Base-by-base conservation (phyloP, 2,113 vertebrate species). In the Lamprotornis superbus region DNA sequence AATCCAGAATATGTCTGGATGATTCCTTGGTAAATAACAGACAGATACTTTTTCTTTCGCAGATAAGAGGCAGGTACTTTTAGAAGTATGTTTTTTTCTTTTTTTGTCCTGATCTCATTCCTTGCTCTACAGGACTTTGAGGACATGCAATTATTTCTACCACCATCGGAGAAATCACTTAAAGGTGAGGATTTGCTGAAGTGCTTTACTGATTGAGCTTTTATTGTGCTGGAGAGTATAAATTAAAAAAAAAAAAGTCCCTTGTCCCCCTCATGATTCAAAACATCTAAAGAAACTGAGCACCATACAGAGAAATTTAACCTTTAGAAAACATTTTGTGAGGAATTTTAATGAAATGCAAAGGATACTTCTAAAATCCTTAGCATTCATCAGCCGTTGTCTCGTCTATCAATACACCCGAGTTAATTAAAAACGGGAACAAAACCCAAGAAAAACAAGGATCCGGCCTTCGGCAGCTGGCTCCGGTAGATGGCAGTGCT, bases 401-500 rank as follows among this genome's bases (percentile, higher is more conserved):
- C 24, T 65, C 24, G 1, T 27, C 49, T 74, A 12, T 63, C 37
- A 49, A 71, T 81, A 91, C 64, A 47, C 9, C 4, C 3, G 15
- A 44, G n/a, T 69, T 57, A 61, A 81, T 78, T 30, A 50, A 5
- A 11, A 35, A 30, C 3, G 9, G 67, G 55, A 67, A 16, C 27
- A 10, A 53, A 53, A 16, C 19, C 47, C 39, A 7, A 61, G 64
- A 27, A 67, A 23, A 25, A 3, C 35, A 50, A 8, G 37, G 49
- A 8, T 17, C 8, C 5, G 10, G 15, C 12, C 7, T 4, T 5
- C 0, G 12, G 19, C 52, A 9, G 59, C 57, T 8, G 61, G 33
- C 25, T 59, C 91, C 96, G 42, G 94, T 5, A 97, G 96, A 80
- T 96, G 97, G 96, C 96, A 76, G 22, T 97, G 87, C 75, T 47